Evolutionary conservation across 2,797 vertebrate species (phyloP).

Genomic region (Amazona ochrocephala): DNA sequence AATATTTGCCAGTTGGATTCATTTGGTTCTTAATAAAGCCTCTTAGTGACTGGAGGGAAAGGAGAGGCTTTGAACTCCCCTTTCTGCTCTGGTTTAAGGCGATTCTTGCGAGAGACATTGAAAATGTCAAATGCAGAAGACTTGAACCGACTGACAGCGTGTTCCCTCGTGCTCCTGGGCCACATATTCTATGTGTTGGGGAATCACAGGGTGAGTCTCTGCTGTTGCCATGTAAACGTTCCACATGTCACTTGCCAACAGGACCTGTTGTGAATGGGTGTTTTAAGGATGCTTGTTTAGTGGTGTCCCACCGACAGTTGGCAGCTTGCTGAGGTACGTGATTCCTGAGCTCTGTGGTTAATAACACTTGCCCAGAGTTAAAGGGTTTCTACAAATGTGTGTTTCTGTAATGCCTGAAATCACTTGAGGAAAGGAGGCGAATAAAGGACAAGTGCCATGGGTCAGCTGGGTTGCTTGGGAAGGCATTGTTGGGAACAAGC

Average conservation of each 20-base stretch:
- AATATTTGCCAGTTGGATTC: neutral
- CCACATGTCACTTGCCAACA: neutral
- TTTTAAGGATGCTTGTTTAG: neutral
- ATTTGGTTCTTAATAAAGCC: neutral
- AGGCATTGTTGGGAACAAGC: neutral
- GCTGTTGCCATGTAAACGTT: rapidly evolving
- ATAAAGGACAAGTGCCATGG: neutral
- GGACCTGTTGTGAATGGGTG: neutral
- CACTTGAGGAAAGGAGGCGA: neutral
- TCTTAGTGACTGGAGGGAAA: neutral
- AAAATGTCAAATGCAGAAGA: slow-evolving; percentile 99
- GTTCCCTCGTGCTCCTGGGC: slow-evolving; percentile 94
- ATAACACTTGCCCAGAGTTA: neutral
- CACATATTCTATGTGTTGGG: slow-evolving; percentile 98
- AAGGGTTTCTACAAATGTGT: neutral
- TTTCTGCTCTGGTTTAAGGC: slow-evolving; percentile 71
- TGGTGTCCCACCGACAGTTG: neutral
- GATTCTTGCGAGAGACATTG: slow-evolving; percentile 94
- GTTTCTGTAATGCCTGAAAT: neutral
- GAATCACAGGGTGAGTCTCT: slow-evolving; percentile 91
- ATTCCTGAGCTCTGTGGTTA: neutral
- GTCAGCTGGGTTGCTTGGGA: neutral
- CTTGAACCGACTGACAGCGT: slow-evolving; percentile 94
- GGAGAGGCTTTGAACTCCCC: neutral
- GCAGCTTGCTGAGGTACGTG: neutral